Conservation (phyloP, 2,797 vertebrate species). For the Pseudochaenichthys georgianus region DNA sequence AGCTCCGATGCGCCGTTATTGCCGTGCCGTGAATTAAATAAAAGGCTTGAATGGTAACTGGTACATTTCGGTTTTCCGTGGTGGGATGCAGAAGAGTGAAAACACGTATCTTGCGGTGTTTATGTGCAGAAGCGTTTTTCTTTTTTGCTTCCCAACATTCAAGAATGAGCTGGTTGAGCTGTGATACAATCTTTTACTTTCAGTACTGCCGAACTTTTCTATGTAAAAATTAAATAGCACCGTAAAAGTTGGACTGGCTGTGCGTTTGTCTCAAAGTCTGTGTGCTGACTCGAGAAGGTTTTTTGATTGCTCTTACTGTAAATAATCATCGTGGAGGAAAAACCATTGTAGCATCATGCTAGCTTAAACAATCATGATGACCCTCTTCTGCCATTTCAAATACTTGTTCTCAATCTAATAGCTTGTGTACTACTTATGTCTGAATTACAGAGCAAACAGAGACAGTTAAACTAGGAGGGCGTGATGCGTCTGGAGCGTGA, state of each 20-base stretch:
- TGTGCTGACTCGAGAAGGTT: constrained; percentile 62
- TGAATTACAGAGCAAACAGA: constrained; percentile 48
- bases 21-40: constrained; percentile 77
- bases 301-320: constrained; percentile 52
- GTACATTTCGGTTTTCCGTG: constrained; percentile 56
- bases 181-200: constrained; percentile 30
- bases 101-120: constrained; percentile 23
- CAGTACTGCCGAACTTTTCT: constrained; percentile 73
- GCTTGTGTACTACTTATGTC: constrained; percentile 31
- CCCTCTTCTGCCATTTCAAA: constrained; percentile 21
- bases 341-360: constrained; percentile 38
- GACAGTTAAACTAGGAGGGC: constrained; percentile 24
- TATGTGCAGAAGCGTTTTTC: constrained; percentile 9
- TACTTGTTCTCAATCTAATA: constrained; percentile 14
- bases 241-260: constrained; percentile 82
- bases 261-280: constrained; percentile 60
- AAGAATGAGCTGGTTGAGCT: constrained; percentile 60
- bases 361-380: constrained; percentile 12
- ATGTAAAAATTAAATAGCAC: constrained; percentile 85
- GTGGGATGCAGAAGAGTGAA: constrained; percentile 30
- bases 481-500: constrained; percentile 54
- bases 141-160: constrained; percentile 26
- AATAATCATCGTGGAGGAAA: constrained; percentile 37
- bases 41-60: constrained; percentile 2
- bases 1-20: constrained; percentile 60